Percentiles rank a stretch among this genome's conserved stretches.
Evolutionary conservation across 2,797 vertebrate species (phyloP).

Genomic region (Neosalanx taihuensis): DNA sequence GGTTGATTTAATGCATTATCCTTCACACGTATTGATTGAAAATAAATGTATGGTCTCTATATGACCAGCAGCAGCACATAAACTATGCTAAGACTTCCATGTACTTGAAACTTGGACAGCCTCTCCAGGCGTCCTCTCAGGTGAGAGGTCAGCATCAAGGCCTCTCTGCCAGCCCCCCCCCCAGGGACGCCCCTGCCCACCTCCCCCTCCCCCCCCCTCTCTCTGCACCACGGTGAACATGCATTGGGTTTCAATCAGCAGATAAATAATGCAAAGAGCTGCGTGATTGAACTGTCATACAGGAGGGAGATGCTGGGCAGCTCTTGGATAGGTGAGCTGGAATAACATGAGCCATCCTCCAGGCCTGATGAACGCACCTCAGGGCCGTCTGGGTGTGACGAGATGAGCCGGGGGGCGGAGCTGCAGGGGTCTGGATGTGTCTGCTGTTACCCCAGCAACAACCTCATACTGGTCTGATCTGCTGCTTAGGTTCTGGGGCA

Average conservation of each 20-base stretch:
- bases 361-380: no score
- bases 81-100: not conserved
- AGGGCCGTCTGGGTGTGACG: no score
- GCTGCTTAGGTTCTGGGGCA: no score
- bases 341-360: not conserved
- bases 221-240: not conserved
- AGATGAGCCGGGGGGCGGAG: no score
- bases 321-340: not conserved
- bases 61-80: not conserved
- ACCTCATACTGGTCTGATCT: no score
- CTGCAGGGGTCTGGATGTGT: no score
- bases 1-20: not conserved
- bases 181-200: not conserved
- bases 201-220: not conserved
- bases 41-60: not conserved
- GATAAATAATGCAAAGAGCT: no score
- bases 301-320: not conserved
- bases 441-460: no score
- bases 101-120: not conserved
- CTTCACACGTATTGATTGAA: not conserved
- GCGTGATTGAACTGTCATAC: no score
- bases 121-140: not conserved
- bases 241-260: no score
- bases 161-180: not conserved
- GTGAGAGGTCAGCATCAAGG: not conserved